Conservation (phyloP, 2,797 vertebrate genomes). For the Xenentodon cancila region DNA sequence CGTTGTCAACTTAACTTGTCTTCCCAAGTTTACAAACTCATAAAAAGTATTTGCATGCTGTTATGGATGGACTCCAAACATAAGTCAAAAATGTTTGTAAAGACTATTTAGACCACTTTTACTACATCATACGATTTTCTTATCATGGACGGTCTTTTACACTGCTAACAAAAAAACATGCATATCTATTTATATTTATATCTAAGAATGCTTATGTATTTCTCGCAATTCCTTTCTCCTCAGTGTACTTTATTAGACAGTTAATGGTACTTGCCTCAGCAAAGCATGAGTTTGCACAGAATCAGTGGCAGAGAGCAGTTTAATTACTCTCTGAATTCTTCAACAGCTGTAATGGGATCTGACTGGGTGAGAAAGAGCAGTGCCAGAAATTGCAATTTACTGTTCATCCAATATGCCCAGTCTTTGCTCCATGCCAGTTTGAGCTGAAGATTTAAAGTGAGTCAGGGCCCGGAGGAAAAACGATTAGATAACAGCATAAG, state of each 20-base stretch:
- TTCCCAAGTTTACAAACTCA: too few species aligned
- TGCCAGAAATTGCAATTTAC: constrained; percentile 49
- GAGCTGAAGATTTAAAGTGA: constrained; percentile 49
- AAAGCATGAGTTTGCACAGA: constrained; percentile 49
- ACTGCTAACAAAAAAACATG: too few species aligned
- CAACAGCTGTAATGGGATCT: constrained; percentile 43
- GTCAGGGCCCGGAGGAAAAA: constrained; percentile 41
- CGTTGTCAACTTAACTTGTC: too few species aligned
- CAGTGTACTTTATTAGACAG: constrained; percentile 40
- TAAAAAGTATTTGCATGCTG: too few species aligned
- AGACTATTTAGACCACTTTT: too few species aligned
- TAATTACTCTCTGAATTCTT: constrained; percentile 61
- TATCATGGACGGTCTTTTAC: too few species aligned
- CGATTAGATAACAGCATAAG: constrained; percentile 30
- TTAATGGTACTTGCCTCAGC: constrained; percentile 59
- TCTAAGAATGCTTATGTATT: background rate
- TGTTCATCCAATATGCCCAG: constrained; percentile 18
- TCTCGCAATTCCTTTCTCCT: constrained; percentile 2
- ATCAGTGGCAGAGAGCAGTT: constrained; percentile 66
- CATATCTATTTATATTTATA: background rate
- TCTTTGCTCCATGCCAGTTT: constrained; percentile 50
- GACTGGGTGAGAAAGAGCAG: constrained; percentile 24
- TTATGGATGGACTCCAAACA: too few species aligned
- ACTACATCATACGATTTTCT: too few species aligned
- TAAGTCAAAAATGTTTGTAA: too few species aligned